phyloP scores from a whole-genome alignment of 2,797 vertebrate genomes.

The Xenops minutus region DNA sequence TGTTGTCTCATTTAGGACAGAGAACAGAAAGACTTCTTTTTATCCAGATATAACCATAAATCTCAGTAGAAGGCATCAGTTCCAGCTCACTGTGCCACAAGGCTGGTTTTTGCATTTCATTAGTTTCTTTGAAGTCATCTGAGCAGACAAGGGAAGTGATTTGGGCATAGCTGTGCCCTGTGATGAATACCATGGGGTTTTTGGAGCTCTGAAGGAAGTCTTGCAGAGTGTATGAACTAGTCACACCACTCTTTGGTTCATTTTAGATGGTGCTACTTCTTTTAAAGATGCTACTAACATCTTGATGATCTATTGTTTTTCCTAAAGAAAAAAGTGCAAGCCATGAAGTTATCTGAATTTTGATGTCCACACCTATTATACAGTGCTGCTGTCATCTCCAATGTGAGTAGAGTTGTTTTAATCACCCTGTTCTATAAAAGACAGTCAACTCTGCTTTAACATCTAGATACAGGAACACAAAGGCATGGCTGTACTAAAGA shows the following conservation, averaged over 20 bases:
- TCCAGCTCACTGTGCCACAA: neutral
- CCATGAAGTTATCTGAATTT: neutral
- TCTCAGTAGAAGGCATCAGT: neutral
- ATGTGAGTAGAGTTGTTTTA: neutral
- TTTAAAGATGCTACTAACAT: neutral
- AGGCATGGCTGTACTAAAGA: neutral
- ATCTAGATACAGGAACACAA: neutral
- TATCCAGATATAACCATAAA: neutral
- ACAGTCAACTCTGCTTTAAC: neutral
- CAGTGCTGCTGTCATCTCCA: neutral
- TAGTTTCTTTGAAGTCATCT: constrained; percentile 4
- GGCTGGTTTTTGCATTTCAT: neutral
- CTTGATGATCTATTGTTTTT: neutral
- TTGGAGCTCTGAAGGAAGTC: neutral
- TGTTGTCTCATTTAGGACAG: neutral
- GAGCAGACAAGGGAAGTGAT: neutral
- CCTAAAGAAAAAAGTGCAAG: neutral
- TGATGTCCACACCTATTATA: neutral
- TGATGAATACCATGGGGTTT: neutral
- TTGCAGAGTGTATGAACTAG: fast-evolving
- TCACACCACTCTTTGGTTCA: neutral
- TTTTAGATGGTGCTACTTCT: neutral
- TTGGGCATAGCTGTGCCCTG: neutral
- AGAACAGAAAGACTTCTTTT: neutral
- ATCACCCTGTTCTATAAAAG: neutral